Conservation (phyloP, 2,888 invertebrate species). For the Hirtodrosophila cameraria region DNA sequence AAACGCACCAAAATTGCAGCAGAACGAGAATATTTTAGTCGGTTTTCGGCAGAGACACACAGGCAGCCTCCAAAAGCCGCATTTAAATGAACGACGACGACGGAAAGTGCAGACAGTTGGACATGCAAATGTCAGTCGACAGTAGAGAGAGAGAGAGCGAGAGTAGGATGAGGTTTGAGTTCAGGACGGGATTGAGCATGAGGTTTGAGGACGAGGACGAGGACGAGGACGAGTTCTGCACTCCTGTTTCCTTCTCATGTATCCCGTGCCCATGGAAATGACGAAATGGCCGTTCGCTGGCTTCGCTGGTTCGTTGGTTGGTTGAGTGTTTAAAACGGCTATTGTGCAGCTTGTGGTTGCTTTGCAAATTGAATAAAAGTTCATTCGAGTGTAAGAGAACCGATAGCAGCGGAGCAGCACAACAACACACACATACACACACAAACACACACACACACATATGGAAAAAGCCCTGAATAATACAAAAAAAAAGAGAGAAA, state of each 20-base stretch:
- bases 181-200: conserved; percentile 6
- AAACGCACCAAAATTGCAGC: conserved; percentile 51
- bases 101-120: conserved; percentile 62
- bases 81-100: conserved; percentile 69
- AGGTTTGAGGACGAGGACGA: background rate
- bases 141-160: background rate
- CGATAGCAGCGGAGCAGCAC: conserved; percentile 68
- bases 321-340: conserved; percentile 74
- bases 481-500: conserved; percentile 4
- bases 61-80: conserved; percentile 46
- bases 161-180: conserved; percentile 28
- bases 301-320: conserved; percentile 53
- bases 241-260: too few relatives aligned
- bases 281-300: conserved; percentile 71
- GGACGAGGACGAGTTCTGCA: background rate
- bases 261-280: conserved; percentile 49
- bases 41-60: conserved; percentile 10
- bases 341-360: conserved; percentile 81
- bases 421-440: conserved; percentile 35
- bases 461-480: conserved; percentile 6
- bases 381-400: conserved; percentile 80
- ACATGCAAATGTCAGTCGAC: conserved; percentile 71
- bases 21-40: conserved; percentile 49
- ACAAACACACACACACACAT: conserved; percentile 31
- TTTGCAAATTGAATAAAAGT: conserved; percentile 81